phyloP scores from a whole-genome alignment of 2,888 invertebrate species.

The Lasioglossum villosulum region DNA sequence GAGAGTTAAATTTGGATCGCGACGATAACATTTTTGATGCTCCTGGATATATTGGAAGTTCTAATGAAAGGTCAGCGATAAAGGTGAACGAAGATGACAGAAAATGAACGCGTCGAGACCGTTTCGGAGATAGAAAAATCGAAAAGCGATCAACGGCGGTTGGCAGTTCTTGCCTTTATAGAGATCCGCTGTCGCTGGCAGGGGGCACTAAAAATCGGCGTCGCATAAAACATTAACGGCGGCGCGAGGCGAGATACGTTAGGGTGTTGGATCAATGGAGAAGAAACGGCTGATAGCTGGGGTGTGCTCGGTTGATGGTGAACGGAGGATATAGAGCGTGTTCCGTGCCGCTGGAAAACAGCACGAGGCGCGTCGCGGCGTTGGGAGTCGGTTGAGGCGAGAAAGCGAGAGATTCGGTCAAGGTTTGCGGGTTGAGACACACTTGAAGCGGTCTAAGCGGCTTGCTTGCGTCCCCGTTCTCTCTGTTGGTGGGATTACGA shows the following conservation, averaged over 20 bases:
- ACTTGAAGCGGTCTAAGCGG: constrained; percentile 27
- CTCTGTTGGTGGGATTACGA: constrained; percentile 4
- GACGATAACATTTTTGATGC: neutral
- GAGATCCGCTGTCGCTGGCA: neutral
- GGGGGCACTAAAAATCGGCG: neutral
- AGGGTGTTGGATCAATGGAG: constrained; percentile 41
- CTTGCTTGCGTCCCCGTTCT: constrained; percentile 32
- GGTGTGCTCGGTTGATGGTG: neutral
- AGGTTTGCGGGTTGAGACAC: constrained; percentile 45
- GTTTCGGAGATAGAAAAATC: neutral
- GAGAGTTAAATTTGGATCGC: neutral
- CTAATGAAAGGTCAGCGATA: too few relatives aligned
- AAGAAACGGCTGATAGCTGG: constrained; percentile 58
- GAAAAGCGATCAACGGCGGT: neutral
- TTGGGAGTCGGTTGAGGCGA: neutral
- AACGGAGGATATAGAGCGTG: neutral
- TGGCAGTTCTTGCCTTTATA: neutral
- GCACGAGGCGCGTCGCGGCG: neutral
- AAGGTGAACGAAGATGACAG: neutral
- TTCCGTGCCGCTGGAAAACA: neutral
- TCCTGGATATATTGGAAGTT: neutral
- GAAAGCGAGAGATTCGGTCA: constrained; percentile 34
- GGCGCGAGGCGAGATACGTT: neutral
- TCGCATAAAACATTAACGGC: neutral
- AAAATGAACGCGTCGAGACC: neutral